These are phyloP conservation scores for Drosophila sturtevanti DNA, from an alignment of 1,140 invertebrate species.

Conservation along the genomic window DNA sequence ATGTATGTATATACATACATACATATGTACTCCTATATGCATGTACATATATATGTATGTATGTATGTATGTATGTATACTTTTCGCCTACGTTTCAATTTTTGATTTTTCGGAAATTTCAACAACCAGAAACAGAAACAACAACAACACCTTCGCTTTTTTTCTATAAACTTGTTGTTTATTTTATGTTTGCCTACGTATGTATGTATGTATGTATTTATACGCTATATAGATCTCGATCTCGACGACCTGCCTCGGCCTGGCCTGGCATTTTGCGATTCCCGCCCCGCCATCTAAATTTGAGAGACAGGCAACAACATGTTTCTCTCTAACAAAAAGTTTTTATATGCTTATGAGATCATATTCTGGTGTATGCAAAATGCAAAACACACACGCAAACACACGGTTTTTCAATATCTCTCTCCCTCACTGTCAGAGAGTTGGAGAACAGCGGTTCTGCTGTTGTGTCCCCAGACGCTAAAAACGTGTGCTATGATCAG, in stretches of 20 bases:
- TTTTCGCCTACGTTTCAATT: constrained; percentile 76
- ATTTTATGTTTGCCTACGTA: constrained; percentile 67
- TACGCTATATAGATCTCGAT: constrained; percentile 45
- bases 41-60: too few species aligned
- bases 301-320: constrained; percentile 50
- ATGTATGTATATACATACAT: constrained; percentile 38
- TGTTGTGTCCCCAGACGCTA: constrained; percentile 39
- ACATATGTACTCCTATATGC: too few species aligned
- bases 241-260: constrained; percentile 31
- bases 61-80: constrained; percentile 24
- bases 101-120: constrained; percentile 62
- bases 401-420: constrained; percentile 21
- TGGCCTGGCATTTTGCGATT: constrained; percentile 61
- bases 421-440: constrained; percentile 8
- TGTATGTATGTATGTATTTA: background rate
- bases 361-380: constrained; percentile 74
- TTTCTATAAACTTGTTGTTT: constrained; percentile 72
- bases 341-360: constrained; percentile 64
- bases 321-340: constrained; percentile 47
- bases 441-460: constrained; percentile 18
- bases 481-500: constrained; percentile 64
- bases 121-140: constrained; percentile 52
- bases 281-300: constrained; percentile 54
- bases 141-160: constrained; percentile 74
- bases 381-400: constrained; percentile 42